Conservation (phyloP, 2,888 invertebrate species). For the Synergus japonicus region DNA sequence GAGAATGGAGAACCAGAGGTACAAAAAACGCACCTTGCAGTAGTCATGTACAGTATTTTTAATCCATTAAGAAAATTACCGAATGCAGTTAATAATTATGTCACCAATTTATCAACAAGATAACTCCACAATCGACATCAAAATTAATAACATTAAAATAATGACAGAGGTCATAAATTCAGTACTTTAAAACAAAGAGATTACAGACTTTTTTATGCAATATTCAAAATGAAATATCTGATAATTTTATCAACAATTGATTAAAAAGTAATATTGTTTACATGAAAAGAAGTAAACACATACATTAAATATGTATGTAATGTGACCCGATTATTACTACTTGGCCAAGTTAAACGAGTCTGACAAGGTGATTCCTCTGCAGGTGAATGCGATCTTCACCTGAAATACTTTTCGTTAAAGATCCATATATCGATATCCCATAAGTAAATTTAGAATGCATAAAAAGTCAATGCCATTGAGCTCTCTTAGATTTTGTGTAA, state of each 20-base stretch:
- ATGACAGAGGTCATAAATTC: background rate
- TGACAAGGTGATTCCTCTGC: slow-evolving; percentile 17
- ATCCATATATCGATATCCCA: background rate
- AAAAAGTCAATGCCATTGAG: background rate
- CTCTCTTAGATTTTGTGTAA: background rate
- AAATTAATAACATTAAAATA: background rate
- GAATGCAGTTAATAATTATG: slow-evolving; percentile 3
- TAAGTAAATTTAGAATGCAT: too few relatives aligned
- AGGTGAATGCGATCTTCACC: slow-evolving; percentile 22
- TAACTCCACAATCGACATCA: background rate
- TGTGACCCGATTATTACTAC: slow-evolving; percentile 30
- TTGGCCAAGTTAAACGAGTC: background rate
- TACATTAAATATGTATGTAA: too few relatives aligned
- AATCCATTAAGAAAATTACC: slow-evolving; percentile 16
- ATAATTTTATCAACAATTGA: too few relatives aligned
- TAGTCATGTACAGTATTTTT: slow-evolving; percentile 17
- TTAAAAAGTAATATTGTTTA: background rate
- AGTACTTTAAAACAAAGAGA: background rate
- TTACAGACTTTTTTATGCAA: background rate
- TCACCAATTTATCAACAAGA: background rate
- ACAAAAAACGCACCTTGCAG: slow-evolving; percentile 36
- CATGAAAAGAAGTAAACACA: background rate
- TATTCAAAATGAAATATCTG: background rate
- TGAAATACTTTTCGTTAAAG: slow-evolving; percentile 12
- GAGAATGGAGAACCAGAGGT: slow-evolving; percentile 15